A percentile compares a stretch with the other conserved stretches of the same genome.
phyloP scores from a whole-genome alignment of 2,113 vertebrate species.

The Vulpes lagopus region DNA sequence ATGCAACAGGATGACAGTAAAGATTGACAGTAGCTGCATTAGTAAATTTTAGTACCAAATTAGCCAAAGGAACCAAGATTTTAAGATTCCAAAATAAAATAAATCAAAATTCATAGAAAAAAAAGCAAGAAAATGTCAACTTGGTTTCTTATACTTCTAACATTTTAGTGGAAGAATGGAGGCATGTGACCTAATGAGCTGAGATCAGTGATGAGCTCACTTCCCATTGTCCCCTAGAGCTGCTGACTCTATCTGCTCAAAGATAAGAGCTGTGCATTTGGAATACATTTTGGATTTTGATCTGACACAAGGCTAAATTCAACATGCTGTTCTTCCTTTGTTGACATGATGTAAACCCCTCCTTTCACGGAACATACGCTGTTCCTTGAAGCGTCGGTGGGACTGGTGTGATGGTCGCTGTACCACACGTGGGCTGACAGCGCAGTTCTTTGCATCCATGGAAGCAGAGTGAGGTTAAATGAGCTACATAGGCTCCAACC shows the following conservation, averaged over 20 bases:
- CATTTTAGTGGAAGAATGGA: neutral
- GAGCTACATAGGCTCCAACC: neutral
- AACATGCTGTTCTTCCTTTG: neutral
- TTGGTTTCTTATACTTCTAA: neutral
- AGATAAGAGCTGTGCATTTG: neutral
- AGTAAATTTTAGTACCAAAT: neutral
- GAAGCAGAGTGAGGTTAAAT: neutral
- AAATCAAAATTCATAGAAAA: neutral
- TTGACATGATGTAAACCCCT: neutral
- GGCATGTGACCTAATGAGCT: neutral
- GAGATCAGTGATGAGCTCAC: neutral
- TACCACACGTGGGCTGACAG: neutral
- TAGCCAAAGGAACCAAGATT: neutral
- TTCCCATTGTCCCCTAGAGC: neutral
- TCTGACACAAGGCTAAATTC: neutral
- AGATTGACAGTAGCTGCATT: neutral
- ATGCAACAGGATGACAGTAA: neutral
- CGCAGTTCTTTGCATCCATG: too few species aligned
- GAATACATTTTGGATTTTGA: neutral
- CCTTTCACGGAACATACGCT: neutral
- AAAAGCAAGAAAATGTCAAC: neutral
- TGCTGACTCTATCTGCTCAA: neutral
- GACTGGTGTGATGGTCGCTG: neutral
- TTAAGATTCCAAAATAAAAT: conserved; percentile 5
- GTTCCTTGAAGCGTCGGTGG: neutral